Percentiles rank a stretch among this genome's conserved stretches.
These are phyloP conservation scores for Melanotaenia trifasciata DNA, from an alignment of 2,797 vertebrate species.

Conservation along the genomic window DNA sequence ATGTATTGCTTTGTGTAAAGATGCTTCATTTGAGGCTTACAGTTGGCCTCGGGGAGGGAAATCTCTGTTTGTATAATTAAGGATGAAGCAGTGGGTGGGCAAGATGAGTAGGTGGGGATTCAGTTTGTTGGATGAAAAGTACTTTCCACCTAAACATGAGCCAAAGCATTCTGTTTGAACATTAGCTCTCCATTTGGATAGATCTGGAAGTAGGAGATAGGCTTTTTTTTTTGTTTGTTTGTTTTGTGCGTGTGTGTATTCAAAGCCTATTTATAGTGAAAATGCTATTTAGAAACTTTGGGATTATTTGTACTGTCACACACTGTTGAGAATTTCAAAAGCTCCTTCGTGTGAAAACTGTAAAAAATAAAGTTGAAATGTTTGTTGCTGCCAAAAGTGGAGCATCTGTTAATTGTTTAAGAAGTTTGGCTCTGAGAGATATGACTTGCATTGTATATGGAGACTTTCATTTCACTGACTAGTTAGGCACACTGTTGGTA, in stretches of 20 bases:
- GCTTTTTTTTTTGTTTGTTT: neutral
- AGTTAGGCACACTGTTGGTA: neutral
- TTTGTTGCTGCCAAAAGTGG: conserved; percentile 35
- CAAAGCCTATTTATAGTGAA: conserved; percentile 61
- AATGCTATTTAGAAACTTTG: conserved; percentile 57
- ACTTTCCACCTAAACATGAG: conserved; percentile 32
- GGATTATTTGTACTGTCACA: conserved; percentile 44
- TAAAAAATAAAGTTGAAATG: conserved; percentile 29
- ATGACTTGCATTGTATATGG: conserved; percentile 3
- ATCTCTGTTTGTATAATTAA: conserved; percentile 46
- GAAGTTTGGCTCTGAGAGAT: conserved; percentile 27
- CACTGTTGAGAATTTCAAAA: conserved; percentile 52
- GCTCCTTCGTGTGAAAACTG: conserved; percentile 4
- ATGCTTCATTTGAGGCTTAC: conserved; percentile 18
- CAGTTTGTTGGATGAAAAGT: conserved; percentile 26
- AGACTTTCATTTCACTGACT: conserved; percentile 7
- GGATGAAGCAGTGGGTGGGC: conserved; percentile 41
- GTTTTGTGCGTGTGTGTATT: conserved; percentile 46
- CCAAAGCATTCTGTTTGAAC: conserved; percentile 23
- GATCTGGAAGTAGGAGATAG: conserved; percentile 30
- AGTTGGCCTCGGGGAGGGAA: conserved; percentile 22
- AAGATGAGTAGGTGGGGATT: conserved; percentile 20
- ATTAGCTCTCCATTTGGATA: conserved; percentile 24
- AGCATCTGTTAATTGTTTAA: conserved; percentile 27
- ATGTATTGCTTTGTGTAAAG: conserved; percentile 32